A percentile compares a stretch with the other conserved stretches of the same genome.
Evolutionary conservation across 1,140 invertebrate genomes (phyloP).

Genomic region (Drosophila eugracilis): DNA sequence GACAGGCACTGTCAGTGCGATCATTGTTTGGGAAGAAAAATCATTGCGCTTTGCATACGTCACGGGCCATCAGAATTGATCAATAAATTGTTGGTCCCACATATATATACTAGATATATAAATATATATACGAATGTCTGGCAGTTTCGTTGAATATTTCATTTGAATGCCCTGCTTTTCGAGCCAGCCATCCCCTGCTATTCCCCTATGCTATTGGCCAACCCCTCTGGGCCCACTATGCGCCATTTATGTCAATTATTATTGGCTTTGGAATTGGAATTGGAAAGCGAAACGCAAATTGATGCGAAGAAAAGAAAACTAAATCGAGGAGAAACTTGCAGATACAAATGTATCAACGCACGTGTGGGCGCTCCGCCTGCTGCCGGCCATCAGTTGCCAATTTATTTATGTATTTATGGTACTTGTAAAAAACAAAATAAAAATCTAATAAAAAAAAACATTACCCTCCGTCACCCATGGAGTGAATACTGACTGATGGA

Average conservation of each 20-base stretch:
- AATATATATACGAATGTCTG: slow-evolving; percentile 11
- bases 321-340: slow-evolving; percentile 29
- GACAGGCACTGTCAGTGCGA: slow-evolving; percentile 17
- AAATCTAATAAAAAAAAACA: no score
- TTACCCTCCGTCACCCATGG: no score
- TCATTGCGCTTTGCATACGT: slow-evolving; percentile 32
- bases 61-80: slow-evolving; percentile 51
- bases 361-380: no score
- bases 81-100: slow-evolving; percentile 43
- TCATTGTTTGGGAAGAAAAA: slow-evolving; percentile 21
- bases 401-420: slow-evolving; percentile 51
- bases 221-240: slow-evolving; percentile 15
- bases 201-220: slow-evolving; percentile 8
- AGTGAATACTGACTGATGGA: slow-evolving; percentile 22
- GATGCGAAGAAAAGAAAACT: slow-evolving; percentile 71
- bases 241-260: slow-evolving; percentile 77
- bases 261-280: slow-evolving; percentile 75
- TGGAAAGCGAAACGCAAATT: slow-evolving; percentile 77
- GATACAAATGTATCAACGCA: slow-evolving; percentile 23
- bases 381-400: slow-evolving; percentile 15
- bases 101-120: slow-evolving; percentile 9
- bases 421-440: slow-evolving; percentile 45
- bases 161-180: slow-evolving; percentile 46
- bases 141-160: slow-evolving; percentile 54
- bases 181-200: no score